Conservation (phyloP, 2,888 invertebrate genomes). For the Malachius bipustulatus region DNA sequence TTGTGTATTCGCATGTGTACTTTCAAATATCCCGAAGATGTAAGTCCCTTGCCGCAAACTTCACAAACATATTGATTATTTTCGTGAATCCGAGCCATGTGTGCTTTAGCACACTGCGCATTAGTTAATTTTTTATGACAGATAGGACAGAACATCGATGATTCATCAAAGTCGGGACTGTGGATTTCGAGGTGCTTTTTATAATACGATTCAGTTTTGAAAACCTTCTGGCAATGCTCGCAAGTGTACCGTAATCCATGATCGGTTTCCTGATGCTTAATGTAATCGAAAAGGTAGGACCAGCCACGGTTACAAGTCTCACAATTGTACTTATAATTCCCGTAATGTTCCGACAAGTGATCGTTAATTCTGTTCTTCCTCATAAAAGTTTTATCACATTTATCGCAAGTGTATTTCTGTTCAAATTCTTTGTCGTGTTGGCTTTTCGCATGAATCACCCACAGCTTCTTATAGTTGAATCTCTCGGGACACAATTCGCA, state of each 20-base stretch:
- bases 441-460: too few species aligned
- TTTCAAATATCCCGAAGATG: constrained; percentile 19
- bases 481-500: too few species aligned
- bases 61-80: constrained; percentile 25
- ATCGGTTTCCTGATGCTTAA: constrained; percentile 27
- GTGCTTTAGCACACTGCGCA: too few species aligned
- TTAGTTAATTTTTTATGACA: too few species aligned
- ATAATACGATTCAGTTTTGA: not conserved
- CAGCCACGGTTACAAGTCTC: constrained; percentile 25
- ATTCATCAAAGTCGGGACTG: constrained; percentile 14
- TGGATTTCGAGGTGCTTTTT: constrained; percentile 14
- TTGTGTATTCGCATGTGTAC: constrained; percentile 24
- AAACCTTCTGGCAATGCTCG: not conserved
- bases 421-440: too few species aligned
- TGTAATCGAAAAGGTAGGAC: constrained; percentile 32
- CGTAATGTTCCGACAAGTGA: not conserved
- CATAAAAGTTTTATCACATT: too few species aligned
- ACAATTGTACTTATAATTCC: constrained; percentile 36
- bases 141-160: constrained; percentile 22
- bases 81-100: too few species aligned
- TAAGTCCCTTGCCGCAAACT: constrained; percentile 23
- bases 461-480: too few species aligned
- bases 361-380: too few species aligned
- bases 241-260: constrained; percentile 11
- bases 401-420: too few species aligned